Base-by-base conservation (phyloP, 2,113 vertebrate genomes). In the Notothenia rossii region DNA sequence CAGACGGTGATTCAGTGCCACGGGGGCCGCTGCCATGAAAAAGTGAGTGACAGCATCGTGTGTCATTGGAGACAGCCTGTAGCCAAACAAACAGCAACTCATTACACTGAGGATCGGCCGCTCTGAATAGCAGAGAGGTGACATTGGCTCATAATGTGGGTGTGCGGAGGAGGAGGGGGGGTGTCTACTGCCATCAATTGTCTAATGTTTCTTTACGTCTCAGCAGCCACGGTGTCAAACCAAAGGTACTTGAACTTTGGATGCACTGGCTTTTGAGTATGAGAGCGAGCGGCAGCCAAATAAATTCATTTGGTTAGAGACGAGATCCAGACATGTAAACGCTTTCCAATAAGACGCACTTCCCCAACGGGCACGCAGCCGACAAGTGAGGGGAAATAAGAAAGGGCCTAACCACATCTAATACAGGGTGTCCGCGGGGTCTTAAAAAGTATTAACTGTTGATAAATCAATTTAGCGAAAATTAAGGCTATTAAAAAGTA, bases 11-110 rank as follows among this genome's bases (percentile, higher is more conserved):
- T 83, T 81, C 82, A 74, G 58, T 29, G 75, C 77, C 80, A 64
- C 1, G 6, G 50, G 71, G 60, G 65, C 79, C 20, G 77, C 54
- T 76, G 82, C 77, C 82, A 83, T 65, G 60, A 72, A 77, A 62
- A 40, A 67, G 8, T 63, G 18, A 83, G 67, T 85, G 85, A 84
- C 82, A 68, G 80, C 73, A 67, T 77, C 77, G 45, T 87, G 79
- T 68, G 50, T 87, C 84, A 83, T 81, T 70, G 40, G 68, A 76
- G 60, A 51, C 77, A 36, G 83, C 69, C 83, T 72, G 81, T 72
- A 72, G 85, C 75, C 68, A 82, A 80, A 79, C 87, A 87, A 85
- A 88, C 85, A 81, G 77, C 82, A 77, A 73, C 72, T 82, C 77
- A 64, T 82, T 75, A 72, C 78, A 29, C 29, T 74, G 63, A 49